A percentile compares a stretch with the other conserved stretches of the same genome.
These are phyloP conservation scores for Callithrix jacchus DNA, from an alignment of 2,113 vertebrate genomes.

Conservation along the genomic window DNA sequence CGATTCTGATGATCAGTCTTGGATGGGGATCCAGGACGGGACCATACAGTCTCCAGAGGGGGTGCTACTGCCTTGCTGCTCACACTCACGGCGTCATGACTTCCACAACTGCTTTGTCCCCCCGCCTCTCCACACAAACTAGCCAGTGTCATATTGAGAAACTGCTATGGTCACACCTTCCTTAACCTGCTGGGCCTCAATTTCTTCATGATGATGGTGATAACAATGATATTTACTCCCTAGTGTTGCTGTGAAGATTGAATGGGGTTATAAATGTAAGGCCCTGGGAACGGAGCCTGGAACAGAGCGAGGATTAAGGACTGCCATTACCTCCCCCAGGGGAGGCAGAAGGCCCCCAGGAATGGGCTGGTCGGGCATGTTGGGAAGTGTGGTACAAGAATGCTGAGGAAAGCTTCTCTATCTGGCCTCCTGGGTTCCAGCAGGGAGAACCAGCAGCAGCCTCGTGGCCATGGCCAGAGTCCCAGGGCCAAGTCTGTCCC, in stretches of 20 bases:
- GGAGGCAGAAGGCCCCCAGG: background rate
- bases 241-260: background rate
- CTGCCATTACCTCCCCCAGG: background rate
- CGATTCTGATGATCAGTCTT: background rate
- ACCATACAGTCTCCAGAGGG: too few species aligned
- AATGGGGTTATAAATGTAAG: background rate
- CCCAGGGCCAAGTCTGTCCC: background rate
- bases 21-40: background rate
- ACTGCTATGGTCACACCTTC: background rate
- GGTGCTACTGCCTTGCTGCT: background rate
- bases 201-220: background rate
- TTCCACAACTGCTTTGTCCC: background rate
- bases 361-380: background rate
- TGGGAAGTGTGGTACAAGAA: background rate
- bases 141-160: background rate
- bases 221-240: background rate
- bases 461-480: background rate
- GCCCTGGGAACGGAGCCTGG: background rate
- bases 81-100: background rate
- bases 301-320: background rate
- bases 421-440: background rate
- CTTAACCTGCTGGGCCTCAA: background rate
- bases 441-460: accelerated
- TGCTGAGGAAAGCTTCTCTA: background rate
- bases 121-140: too few species aligned